phyloP scores from a whole-genome alignment of 2,888 invertebrate genomes.

The Parelbella ahira region DNA sequence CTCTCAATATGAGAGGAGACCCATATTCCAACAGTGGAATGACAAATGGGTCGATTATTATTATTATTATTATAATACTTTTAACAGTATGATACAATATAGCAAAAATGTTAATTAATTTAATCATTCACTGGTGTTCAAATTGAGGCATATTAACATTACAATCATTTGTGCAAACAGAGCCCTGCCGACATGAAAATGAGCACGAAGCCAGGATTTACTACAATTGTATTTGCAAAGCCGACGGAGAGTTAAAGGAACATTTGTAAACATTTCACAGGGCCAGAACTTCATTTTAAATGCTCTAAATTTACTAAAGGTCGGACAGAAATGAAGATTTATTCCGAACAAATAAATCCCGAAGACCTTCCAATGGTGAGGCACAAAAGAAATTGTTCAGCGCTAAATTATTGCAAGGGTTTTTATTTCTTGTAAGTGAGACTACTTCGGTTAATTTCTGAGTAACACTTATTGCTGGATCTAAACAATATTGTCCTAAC shows the following conservation, averaged over 20 bases:
- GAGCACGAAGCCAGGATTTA: conserved; percentile 17
- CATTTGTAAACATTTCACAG: conserved; percentile 31
- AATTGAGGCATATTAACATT: conserved; percentile 1
- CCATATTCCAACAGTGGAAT: too few species aligned
- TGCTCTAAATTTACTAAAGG: conserved; percentile 35
- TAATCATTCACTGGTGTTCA: too few species aligned
- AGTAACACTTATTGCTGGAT: too few species aligned
- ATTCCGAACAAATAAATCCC: conserved; percentile 24
- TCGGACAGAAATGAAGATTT: conserved; percentile 33
- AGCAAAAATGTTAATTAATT: too few species aligned
- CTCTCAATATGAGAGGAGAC: too few species aligned
- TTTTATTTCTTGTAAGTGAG: too few species aligned
- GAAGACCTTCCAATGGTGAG: conserved; percentile 13
- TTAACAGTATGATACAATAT: too few species aligned
- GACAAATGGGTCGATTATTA: too few species aligned
- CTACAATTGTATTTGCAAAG: conserved; percentile 17
- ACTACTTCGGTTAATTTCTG: too few species aligned
- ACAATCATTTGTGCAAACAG: conserved; percentile 6
- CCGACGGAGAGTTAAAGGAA: conserved; percentile 18
- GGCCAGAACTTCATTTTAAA: conserved; percentile 28
- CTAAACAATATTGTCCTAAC: too few species aligned
- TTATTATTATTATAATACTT: too few species aligned
- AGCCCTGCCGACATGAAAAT: conserved; percentile 4
- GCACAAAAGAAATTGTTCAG: conserved; percentile 9
- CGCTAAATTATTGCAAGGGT: conserved; percentile 1